Conservation (phyloP, 2,797 vertebrate species). For the Cyclura pinguis region DNA sequence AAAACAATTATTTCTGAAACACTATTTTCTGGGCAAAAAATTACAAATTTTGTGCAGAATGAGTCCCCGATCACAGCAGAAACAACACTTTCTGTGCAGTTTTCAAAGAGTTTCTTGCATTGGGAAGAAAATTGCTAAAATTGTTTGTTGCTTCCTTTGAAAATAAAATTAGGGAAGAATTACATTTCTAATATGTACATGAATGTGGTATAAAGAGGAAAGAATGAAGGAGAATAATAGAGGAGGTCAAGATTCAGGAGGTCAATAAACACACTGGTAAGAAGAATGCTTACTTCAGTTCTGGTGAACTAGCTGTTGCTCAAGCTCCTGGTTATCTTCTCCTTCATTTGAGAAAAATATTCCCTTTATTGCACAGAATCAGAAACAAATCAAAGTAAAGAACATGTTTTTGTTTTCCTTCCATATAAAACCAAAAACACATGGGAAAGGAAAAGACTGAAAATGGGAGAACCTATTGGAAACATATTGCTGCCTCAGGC, state of each 20-base stretch:
- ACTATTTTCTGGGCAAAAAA: no score
- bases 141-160: no score
- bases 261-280: not conserved
- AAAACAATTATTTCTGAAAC: no score
- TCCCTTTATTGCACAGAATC: not conserved
- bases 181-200: no score
- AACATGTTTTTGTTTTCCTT: slow-evolving; percentile 55
- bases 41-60: no score
- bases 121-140: no score
- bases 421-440: slow-evolving; percentile 75
- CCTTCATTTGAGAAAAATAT: not conserved
- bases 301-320: not conserved
- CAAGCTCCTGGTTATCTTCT: not conserved
- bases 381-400: slow-evolving; percentile 62
- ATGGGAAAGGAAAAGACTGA: slow-evolving; percentile 70
- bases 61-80: no score
- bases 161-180: no score
- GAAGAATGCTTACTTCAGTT: not conserved
- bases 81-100: no score
- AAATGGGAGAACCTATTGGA: slow-evolving; percentile 71
- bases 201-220: not conserved
- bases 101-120: no score
- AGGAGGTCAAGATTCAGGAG: not conserved
- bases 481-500: slow-evolving; percentile 34
- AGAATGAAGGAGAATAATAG: no score